Evolutionary conservation across 2,888 invertebrate genomes (phyloP), one percentile per base, ranked within the genome.

Genomic region (Drosophila stalkeri): DNA sequence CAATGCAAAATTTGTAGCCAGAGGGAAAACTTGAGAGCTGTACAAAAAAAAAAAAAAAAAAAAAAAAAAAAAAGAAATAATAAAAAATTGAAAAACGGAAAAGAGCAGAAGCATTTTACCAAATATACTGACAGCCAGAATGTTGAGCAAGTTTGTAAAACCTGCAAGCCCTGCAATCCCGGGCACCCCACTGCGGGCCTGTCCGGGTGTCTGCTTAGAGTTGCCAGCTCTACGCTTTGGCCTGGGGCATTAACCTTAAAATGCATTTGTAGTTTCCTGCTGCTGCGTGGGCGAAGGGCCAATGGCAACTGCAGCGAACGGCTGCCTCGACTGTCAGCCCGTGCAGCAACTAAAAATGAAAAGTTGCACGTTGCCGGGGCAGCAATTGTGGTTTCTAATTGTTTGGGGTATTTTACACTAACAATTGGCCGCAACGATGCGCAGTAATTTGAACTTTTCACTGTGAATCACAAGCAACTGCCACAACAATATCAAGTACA

Each of bases 381-480:
- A 76, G 84, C 87, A 85, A 85, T 87, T 85, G 84, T 82, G 84
- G 87, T 81, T 82, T 85, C 87, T 85, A 85, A 85, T 87, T 85
- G 86, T 85, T 85, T 85, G 77, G 87, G 82, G 86, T 75, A 82
- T 87, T 85, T 87, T 81, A 72, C 86, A 81, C 87, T 87, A 85
- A 82, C 81, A 87, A 85, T 87, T 85, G 85, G 81, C 87, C 77
- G 71, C 84, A 87, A 73, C 85, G 74, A 86, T 85, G 87, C 82
- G 80, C 72, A 76, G 87, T 79, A 81, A 81, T 81, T 85, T 68
- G 39, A 76, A 79, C 69, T 82, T 72, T 73, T 49, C 61, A 51
- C 23, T 41, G 18, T 57, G 23, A 16, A 47, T 18, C 54, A 20
- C 20, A 23, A 64, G 43, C 31, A 61, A 18, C 51, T 64, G 31